A percentile compares a stretch with the other conserved stretches of the same genome.
phyloP scores from a whole-genome alignment of 2,113 vertebrate species.

The Athene cunicularia region DNA sequence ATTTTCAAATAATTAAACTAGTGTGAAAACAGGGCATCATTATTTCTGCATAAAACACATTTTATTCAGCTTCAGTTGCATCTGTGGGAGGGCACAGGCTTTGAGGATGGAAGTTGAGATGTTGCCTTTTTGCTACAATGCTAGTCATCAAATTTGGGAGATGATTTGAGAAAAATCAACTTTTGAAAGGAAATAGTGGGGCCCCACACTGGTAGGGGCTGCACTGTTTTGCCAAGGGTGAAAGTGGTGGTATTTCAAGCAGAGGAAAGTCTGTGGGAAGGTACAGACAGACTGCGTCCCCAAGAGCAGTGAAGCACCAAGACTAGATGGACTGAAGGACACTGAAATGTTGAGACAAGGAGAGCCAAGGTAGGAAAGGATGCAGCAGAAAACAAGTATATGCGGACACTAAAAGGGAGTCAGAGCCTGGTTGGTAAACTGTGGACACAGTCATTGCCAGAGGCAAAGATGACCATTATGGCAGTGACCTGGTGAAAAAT shows the following conservation, averaged over 20 bases:
- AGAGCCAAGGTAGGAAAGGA: background rate
- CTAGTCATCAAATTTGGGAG: background rate
- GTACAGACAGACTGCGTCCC: fast-evolving
- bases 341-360: fast-evolving
- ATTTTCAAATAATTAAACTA: conserved; percentile 6
- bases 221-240: background rate
- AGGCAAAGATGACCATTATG: background rate
- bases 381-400: background rate
- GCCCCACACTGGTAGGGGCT: background rate
- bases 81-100: background rate
- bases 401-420: background rate
- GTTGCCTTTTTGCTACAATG: background rate
- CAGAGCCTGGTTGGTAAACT: background rate
- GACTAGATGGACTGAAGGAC: background rate
- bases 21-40: background rate
- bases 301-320: fast-evolving
- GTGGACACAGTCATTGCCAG: fast-evolving
- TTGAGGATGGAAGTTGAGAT: background rate
- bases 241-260: background rate
- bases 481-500: background rate
- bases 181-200: background rate
- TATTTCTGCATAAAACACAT: background rate
- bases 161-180: background rate
- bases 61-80: background rate
- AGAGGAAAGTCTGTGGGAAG: background rate